Base-by-base conservation (phyloP, 2,888 invertebrate species). In the Leptinotarsa haldemani region DNA sequence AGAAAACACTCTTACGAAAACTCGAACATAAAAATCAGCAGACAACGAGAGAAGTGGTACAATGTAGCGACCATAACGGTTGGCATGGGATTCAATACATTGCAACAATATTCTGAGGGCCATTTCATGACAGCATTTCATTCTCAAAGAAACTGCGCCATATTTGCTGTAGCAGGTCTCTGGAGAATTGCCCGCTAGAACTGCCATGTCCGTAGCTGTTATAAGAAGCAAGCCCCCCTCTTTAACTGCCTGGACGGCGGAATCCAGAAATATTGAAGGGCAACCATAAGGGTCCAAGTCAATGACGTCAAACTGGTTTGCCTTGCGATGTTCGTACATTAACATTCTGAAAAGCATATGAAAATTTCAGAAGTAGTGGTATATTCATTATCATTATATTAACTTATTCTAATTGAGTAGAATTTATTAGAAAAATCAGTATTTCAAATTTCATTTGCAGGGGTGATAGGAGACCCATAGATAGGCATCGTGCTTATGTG, bases 251-350 rank as follows among this genome's bases (percentile, higher is more conserved):
- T 96, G 95, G 0, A 98, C 93, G 0, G 97, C 96, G 0, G 94
- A 91, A 84, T 98, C 97, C 0, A 99, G 89, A 88, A 99, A 99
- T 56, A 92, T 92, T 1, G 96, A 93, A 0, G 99, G 97, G 82
- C 97, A 96, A 2, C 99, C 99, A 80, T 99, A 99, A 0, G 99
- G 99, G 88, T 99, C 99, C 73, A 99, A 88, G 87, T 99, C 99
- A 69, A 99, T 93, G 0, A 93, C 96, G 83, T 97, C 92, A 86
- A 97, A 98, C 53, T 93, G 90, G 70, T 93, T 90, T 25, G 89
- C 88, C 22, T 89, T 89, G 68, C 93, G 92, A 82, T 94, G 93
- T 80, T 92, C 90, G 83, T 96, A 95, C 97, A 98, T 97, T 2
- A 96, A 84, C 87, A 94, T 92, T 80, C 96, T 97, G 89, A 88